A percentile compares a stretch with the other conserved stretches of the same genome.
phyloP scores from a whole-genome alignment of 2,888 invertebrate species.

The Eilema griseolum region DNA sequence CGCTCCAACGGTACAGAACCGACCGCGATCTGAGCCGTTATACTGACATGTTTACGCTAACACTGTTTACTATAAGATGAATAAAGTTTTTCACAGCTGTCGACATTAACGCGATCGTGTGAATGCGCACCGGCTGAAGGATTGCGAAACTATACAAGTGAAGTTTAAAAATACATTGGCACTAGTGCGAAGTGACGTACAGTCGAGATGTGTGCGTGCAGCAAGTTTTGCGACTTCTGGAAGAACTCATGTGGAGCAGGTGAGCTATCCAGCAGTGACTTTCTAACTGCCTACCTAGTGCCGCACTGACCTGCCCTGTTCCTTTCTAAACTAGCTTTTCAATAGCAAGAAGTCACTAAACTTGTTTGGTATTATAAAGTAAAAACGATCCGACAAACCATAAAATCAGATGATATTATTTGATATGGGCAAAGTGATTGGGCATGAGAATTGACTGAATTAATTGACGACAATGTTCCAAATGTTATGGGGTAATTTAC shows the following conservation, averaged over 20 bases:
- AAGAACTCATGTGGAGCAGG: constrained; percentile 84
- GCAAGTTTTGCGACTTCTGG: constrained; percentile 85
- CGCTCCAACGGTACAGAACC: constrained; percentile 72
- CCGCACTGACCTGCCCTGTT: constrained; percentile 47
- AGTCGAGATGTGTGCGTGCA: constrained; percentile 82
- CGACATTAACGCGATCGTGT: constrained; percentile 70
- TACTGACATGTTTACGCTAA: constrained; percentile 71
- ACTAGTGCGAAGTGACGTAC: constrained; percentile 78
- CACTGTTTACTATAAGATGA: constrained; percentile 66
- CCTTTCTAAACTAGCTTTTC: constrained; percentile 58
- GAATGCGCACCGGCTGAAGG: constrained; percentile 76
- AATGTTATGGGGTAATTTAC: constrained; percentile 12
- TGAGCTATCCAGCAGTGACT: constrained; percentile 66
- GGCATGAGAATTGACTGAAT: constrained; percentile 31
- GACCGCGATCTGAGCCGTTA: constrained; percentile 70
- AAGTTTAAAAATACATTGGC: constrained; percentile 87
- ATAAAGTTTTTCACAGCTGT: constrained; percentile 70
- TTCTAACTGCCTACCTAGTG: constrained; percentile 53
- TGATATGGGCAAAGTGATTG: constrained; percentile 25
- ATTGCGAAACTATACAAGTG: constrained; percentile 85
- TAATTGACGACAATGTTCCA: constrained; percentile 22
- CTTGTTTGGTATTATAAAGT: constrained; percentile 48
- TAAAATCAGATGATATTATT: constrained; percentile 22
- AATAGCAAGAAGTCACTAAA: constrained; percentile 38
- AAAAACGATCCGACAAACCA: constrained; percentile 46